Conservation (phyloP, 2,113 vertebrate genomes). For the Riparia riparia region DNA sequence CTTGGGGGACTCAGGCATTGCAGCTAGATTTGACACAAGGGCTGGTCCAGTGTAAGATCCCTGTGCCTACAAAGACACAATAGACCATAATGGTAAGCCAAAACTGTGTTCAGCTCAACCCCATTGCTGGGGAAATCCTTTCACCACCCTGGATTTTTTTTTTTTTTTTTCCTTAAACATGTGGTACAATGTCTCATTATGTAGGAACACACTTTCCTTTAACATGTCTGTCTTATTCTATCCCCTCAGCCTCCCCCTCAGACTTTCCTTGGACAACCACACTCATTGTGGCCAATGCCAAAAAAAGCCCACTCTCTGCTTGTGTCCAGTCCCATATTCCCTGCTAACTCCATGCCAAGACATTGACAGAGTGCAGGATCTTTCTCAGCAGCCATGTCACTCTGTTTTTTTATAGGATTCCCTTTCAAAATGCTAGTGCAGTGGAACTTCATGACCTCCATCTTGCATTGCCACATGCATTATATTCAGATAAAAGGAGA, state of each 20-base stretch:
- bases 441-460: slow-evolving; percentile 31
- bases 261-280: slow-evolving; percentile 59
- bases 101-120: slow-evolving; percentile 34
- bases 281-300: slow-evolving; percentile 66
- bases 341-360: slow-evolving; percentile 38
- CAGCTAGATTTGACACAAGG: slow-evolving; percentile 44
- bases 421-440: slow-evolving; percentile 17
- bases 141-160: background rate
- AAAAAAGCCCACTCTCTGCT: slow-evolving; percentile 60
- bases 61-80: background rate
- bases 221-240: slow-evolving; percentile 5
- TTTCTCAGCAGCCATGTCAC: background rate
- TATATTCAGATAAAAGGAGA: slow-evolving; percentile 21
- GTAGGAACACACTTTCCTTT: slow-evolving; percentile 58
- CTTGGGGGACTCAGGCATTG: background rate
- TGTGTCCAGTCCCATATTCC: background rate
- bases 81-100: slow-evolving; percentile 45
- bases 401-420: slow-evolving; percentile 15
- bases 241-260: slow-evolving; percentile 37
- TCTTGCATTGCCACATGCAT: background rate
- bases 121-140: slow-evolving; percentile 53
- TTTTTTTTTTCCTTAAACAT: background rate
- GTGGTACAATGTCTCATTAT: slow-evolving; percentile 68
- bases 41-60: slow-evolving; percentile 39
- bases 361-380: slow-evolving; percentile 50